Conservation (phyloP, 2,113 vertebrate genomes). For the Nycticryphes semicollaris region DNA sequence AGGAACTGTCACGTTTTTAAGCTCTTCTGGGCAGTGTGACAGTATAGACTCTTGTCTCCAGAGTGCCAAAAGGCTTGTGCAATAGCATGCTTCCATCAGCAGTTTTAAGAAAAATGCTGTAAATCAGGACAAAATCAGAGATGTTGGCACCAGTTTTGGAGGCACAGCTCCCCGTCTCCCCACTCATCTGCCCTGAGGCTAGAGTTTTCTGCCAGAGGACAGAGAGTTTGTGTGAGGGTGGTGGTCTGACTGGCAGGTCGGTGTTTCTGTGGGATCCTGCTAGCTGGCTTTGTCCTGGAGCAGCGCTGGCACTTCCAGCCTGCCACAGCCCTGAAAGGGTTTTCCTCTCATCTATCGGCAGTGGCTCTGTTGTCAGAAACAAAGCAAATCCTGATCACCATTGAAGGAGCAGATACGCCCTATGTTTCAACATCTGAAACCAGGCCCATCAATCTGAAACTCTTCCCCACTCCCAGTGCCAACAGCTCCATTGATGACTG, state of each 20-base stretch:
- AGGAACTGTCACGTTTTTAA: not conserved
- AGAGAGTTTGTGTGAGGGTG: not conserved
- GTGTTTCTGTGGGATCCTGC: not conserved
- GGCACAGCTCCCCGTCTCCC: not conserved
- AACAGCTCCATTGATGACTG: slow-evolving; percentile 32
- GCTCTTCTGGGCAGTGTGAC: not conserved
- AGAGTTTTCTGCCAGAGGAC: not conserved
- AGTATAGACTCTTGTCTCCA: not conserved
- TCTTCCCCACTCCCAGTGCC: slow-evolving; percentile 2
- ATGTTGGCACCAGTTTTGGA: not conserved
- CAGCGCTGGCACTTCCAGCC: not conserved
- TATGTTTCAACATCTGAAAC: slow-evolving; percentile 44
- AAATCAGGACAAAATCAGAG: not conserved
- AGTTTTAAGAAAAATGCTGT: not conserved
- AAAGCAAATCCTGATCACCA: slow-evolving; percentile 5
- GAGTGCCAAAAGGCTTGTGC: not conserved
- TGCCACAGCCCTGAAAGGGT: not conserved
- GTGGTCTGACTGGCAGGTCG: not conserved
- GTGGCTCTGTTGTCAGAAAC: not conserved
- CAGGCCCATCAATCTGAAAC: slow-evolving; percentile 42
- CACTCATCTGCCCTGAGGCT: not conserved
- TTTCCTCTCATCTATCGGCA: not conserved
- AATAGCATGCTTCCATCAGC: not conserved
- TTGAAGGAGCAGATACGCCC: slow-evolving; percentile 13
- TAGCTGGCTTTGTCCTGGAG: not conserved